phyloP scores from a whole-genome alignment of 1,140 invertebrate genomes.

The Drosophila miranda region DNA sequence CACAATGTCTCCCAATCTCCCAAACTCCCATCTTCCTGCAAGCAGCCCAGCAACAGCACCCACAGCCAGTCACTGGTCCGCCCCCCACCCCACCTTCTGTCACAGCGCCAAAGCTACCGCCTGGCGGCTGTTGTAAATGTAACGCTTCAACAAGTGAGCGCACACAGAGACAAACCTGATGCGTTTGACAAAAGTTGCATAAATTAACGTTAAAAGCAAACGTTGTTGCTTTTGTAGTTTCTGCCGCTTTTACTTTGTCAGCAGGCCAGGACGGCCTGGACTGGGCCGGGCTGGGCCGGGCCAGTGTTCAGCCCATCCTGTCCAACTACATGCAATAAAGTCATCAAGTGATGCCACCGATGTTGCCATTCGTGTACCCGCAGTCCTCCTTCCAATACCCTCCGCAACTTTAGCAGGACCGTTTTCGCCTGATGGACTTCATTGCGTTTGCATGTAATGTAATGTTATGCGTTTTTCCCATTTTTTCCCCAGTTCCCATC shows the following conservation, averaged over 20 bases:
- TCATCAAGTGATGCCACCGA: constrained; percentile 67
- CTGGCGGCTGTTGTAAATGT: constrained; percentile 28
- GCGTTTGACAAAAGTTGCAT: constrained; percentile 77
- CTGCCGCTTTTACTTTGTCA: constrained; percentile 68
- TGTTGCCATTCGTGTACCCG: constrained; percentile 29
- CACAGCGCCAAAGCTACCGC: not conserved
- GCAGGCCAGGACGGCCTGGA: constrained; percentile 1
- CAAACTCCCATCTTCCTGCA: constrained; percentile 10
- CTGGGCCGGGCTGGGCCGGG: not conserved
- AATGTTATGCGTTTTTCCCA: constrained; percentile 1
- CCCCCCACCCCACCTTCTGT: constrained; percentile 1
- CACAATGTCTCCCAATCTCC: not conserved
- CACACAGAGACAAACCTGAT: constrained; percentile 34
- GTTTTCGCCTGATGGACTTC: constrained; percentile 17
- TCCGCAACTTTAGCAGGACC: constrained; percentile 5
- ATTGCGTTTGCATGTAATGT: constrained; percentile 38
- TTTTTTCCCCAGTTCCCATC: constrained; percentile 25
- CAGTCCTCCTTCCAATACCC: not conserved
- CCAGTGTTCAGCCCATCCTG: constrained; percentile 1
- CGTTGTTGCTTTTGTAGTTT: constrained; percentile 43
- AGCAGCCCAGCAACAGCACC: not conserved
- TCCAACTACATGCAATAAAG: constrained; percentile 70
- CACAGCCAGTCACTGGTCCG: not conserved
- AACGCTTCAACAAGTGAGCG: constrained; percentile 44
- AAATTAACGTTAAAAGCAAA: constrained; percentile 79